Base-by-base conservation (phyloP, 2,888 invertebrate species). In the Mythimna albipuncta region DNA sequence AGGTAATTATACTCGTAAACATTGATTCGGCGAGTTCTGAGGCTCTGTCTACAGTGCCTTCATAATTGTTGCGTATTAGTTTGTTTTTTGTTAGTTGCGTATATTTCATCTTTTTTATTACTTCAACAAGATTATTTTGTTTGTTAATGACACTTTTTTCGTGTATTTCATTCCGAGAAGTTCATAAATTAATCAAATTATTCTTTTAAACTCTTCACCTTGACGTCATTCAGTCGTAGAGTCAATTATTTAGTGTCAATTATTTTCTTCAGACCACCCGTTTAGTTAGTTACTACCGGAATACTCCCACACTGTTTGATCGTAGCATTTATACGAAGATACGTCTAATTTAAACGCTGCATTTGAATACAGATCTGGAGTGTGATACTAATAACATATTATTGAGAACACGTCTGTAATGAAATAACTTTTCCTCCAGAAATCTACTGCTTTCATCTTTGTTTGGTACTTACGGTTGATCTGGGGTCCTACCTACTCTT, bases 231-330 rank as follows among this genome's bases (percentile, higher is more conserved):
- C n/a, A 50, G 69, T 81, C 58, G 84, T 72, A 72, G 77, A 69
- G 58, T 84, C 84, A 81, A 84, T 81, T 84, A 81, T 84, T 81
- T 81, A 81, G 76, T 84, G 81, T 81, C 81, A 82, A 82, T 84
- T 84, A 82, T 81, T 76, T 81, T 62, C 62, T 84, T 66, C 21
- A 76, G 85, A 85, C 82, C 82, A 82, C 85, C 85, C 85, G 79
- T 74, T 70, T 67, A 69, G 64, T 72, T 72, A 70, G 73, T 79
- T 72, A 82, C 72, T 77, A 72, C 72, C 78, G 78, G 69, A 74
- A 85, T 85, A 85, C 82, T 82, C 82, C 82, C 82, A 83, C 82
- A 78, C 79, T 72, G 61, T 64, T 79, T 81, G 81, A 85, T 84
- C 82, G 74, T 65, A 78, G 69, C 71, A 82, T 82, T 85, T 84